These are phyloP conservation scores for Agriotes lineatus DNA, from an alignment of 2,888 invertebrate species.

Conservation along the genomic window DNA sequence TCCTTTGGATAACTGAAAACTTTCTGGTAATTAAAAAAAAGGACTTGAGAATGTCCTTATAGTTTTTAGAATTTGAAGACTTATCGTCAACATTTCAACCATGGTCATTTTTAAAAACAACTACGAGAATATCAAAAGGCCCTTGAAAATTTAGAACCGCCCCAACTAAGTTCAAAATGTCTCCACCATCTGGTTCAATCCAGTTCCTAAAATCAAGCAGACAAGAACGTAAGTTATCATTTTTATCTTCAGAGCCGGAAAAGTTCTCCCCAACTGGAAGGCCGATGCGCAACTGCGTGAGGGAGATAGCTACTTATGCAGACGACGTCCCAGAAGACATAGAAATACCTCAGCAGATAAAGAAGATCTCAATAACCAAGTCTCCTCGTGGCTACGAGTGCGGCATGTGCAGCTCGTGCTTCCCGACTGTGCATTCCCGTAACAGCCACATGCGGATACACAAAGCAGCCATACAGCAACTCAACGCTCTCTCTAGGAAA, in stretches of 20 bases:
- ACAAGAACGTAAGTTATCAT: too few species aligned
- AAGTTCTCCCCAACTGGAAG: slow-evolving; percentile 55
- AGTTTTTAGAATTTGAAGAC: too few species aligned
- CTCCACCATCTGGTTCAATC: too few species aligned
- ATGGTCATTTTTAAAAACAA: too few species aligned
- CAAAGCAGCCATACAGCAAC: slow-evolving; percentile 53
- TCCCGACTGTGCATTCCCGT: slow-evolving; percentile 63
- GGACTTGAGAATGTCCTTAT: too few species aligned
- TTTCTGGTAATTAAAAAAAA: too few species aligned
- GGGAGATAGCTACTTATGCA: slow-evolving; percentile 60
- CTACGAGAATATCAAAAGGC: too few species aligned
- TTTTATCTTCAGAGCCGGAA: slow-evolving; percentile 33
- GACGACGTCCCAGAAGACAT: slow-evolving; percentile 51
- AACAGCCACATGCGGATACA: slow-evolving; percentile 66
- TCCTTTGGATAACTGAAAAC: too few species aligned
- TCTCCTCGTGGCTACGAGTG: slow-evolving; percentile 60
- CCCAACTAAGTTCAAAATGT: too few species aligned
- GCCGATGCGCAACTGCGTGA: slow-evolving; percentile 61
- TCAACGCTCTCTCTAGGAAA: slow-evolving; percentile 25
- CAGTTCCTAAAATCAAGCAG: background rate
- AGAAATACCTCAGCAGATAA: slow-evolving; percentile 21
- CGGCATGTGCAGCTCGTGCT: slow-evolving; percentile 62
- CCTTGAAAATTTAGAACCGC: too few species aligned
- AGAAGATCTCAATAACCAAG: slow-evolving; percentile 32
- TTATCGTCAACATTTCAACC: too few species aligned